Evolutionary conservation across 1,140 invertebrate species (phyloP).

Genomic region (Galendromus occidentalis): DNA sequence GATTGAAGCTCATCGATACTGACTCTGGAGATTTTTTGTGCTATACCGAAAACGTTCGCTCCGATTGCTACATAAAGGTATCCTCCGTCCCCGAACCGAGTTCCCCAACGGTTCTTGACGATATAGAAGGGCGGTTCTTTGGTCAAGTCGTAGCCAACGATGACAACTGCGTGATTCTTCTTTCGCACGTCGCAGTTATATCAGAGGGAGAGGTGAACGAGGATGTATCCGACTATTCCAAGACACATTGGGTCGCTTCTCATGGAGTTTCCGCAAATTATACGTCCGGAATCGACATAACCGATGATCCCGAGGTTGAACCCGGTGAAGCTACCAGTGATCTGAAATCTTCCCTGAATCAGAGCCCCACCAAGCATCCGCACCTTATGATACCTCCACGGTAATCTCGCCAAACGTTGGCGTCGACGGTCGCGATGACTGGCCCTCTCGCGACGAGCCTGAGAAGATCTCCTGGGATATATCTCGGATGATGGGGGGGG

Average conservation of each 20-base stretch:
- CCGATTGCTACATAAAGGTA: slow-evolving; percentile 57
- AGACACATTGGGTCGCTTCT: neutral
- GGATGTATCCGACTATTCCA: neutral
- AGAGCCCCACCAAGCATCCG: slow-evolving; percentile 24
- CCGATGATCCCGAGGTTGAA: no score
- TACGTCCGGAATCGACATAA: no score
- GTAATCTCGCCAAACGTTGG: slow-evolving; percentile 66
- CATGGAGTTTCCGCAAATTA: neutral
- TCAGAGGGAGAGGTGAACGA: no score
- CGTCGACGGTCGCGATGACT: slow-evolving; percentile 56
- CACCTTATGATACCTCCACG: slow-evolving; percentile 60
- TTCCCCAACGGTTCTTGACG: slow-evolving; percentile 64
- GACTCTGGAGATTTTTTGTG: slow-evolving; percentile 20
- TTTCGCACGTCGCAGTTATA: slow-evolving; percentile 24
- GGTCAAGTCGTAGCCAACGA: slow-evolving; percentile 59
- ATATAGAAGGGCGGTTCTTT: slow-evolving; percentile 55
- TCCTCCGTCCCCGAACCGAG: slow-evolving; percentile 48
- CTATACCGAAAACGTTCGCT: slow-evolving; percentile 50
- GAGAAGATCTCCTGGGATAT: slow-evolving; percentile 46
- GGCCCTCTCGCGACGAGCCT: slow-evolving; percentile 46
- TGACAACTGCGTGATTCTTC: slow-evolving; percentile 58
- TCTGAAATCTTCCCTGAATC: slow-evolving; percentile 31
- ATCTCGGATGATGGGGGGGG: no score
- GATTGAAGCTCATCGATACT: no score
- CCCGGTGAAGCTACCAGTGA: no score